Evolutionary conservation across 2,888 invertebrate genomes (phyloP).

Genomic region (Cryptophagus acutangulus): DNA sequence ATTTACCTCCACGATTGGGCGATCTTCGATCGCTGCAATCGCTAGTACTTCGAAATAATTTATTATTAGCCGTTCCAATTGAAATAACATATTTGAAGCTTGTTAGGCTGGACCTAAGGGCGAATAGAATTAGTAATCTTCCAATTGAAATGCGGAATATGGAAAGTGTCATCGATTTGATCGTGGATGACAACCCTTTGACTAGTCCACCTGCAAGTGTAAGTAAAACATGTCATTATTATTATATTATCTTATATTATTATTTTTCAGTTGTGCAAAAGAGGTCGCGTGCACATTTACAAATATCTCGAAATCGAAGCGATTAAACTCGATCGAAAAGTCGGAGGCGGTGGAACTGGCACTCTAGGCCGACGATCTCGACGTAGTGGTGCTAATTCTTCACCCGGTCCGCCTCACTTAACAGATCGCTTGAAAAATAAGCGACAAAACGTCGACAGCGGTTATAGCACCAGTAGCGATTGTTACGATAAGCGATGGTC

Average conservation of each 20-base stretch:
- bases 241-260: constrained; percentile 6
- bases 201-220: constrained; percentile 90
- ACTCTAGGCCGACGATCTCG: constrained; percentile 52
- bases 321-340: constrained; percentile 59
- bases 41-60: constrained; percentile 80
- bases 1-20: constrained; percentile 82
- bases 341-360: constrained; percentile 42
- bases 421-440: constrained; percentile 51
- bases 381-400: constrained; percentile 50
- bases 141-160: constrained; percentile 86
- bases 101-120: constrained; percentile 81
- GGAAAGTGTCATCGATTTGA: constrained; percentile 74
- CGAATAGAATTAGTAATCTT: constrained; percentile 83
- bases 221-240: constrained; percentile 46
- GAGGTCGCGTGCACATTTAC: constrained; percentile 91
- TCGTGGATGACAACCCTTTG: constrained; percentile 84
- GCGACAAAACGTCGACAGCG: constrained; percentile 80
- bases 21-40: constrained; percentile 74
- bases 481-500: constrained; percentile 79
- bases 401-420: constrained; percentile 42
- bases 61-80: constrained; percentile 80
- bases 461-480: constrained; percentile 82
- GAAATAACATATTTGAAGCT: constrained; percentile 84
- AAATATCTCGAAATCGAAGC: constrained; percentile 90
- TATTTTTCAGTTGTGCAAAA: constrained; percentile 70